phyloP scores from a whole-genome alignment of 2,888 invertebrate genomes.

The Pycnomerus fuliginosus region DNA sequence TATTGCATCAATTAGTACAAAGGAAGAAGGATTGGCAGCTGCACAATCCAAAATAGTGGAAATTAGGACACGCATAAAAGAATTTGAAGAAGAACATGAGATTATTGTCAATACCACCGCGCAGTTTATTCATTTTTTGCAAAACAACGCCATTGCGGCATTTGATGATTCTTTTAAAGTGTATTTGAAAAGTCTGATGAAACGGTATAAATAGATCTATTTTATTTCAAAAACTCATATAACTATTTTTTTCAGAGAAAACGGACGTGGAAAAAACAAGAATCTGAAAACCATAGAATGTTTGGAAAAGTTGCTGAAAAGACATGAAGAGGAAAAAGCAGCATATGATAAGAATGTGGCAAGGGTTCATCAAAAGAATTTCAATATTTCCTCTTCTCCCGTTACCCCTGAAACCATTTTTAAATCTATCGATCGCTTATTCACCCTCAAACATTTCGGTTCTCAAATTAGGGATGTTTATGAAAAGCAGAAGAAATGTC shows the following conservation, averaged over 20 bases:
- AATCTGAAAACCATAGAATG: background rate
- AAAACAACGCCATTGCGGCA: slow-evolving; percentile 33
- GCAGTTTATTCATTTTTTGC: slow-evolving; percentile 36
- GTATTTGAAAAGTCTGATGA: slow-evolving; percentile 35
- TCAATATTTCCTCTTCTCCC: background rate
- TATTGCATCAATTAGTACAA: slow-evolving; percentile 31
- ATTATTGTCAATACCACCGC: slow-evolving; percentile 32
- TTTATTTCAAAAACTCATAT: background rate
- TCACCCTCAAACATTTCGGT: too few relatives aligned
- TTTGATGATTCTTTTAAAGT: slow-evolving; percentile 35
- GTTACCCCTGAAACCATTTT: background rate
- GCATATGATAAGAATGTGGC: background rate
- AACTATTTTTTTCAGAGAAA: background rate
- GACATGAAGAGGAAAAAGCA: background rate
- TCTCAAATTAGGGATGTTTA: too few relatives aligned
- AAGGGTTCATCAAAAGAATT: too few relatives aligned
- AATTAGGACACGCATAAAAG: slow-evolving; percentile 26
- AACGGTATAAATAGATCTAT: slow-evolving; percentile 24
- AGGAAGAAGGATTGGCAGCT: slow-evolving; percentile 31
- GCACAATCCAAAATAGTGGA: slow-evolving; percentile 29
- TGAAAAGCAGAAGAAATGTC: too few relatives aligned
- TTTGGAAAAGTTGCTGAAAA: background rate
- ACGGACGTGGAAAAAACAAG: background rate
- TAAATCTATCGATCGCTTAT: too few relatives aligned
- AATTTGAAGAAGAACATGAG: slow-evolving; percentile 37